Percentiles rank a stretch among this genome's conserved stretches.
Conservation (phyloP, 2,113 vertebrate genomes). For the Spheniscus mendiculus region DNA sequence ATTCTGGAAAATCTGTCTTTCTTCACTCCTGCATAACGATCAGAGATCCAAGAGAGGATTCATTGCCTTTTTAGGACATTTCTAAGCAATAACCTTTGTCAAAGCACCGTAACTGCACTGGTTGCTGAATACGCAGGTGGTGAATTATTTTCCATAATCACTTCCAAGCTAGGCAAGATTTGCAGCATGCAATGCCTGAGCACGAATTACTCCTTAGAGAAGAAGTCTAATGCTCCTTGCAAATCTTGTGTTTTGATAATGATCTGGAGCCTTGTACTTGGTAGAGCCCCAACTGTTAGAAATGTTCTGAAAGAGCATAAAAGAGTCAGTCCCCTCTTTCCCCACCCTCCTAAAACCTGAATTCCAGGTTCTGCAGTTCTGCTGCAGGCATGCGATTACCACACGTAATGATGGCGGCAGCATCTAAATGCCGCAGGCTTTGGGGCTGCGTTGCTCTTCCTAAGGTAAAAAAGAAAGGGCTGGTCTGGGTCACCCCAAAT, state of each 20-base stretch:
- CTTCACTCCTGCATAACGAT: neutral
- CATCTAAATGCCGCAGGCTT: neutral
- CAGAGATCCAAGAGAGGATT: neutral
- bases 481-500: neutral
- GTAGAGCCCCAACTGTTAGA: neutral
- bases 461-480: neutral
- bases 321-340: neutral
- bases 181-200: neutral
- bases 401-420: neutral
- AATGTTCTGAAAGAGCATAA: neutral
- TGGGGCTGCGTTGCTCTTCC: neutral
- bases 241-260: neutral
- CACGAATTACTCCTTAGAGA: neutral
- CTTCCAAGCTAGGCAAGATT: neutral
- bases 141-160: neutral
- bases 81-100: neutral
- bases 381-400: neutral
- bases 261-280: neutral
- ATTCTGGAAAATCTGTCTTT: neutral
- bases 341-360: slow-evolving; percentile 37
- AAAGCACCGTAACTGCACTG: neutral
- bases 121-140: neutral
- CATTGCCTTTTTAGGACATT: neutral
- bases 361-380: slow-evolving; percentile 40
- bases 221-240: neutral